phyloP scores from a whole-genome alignment of 2,113 vertebrate species.

The Prunella himalayana region DNA sequence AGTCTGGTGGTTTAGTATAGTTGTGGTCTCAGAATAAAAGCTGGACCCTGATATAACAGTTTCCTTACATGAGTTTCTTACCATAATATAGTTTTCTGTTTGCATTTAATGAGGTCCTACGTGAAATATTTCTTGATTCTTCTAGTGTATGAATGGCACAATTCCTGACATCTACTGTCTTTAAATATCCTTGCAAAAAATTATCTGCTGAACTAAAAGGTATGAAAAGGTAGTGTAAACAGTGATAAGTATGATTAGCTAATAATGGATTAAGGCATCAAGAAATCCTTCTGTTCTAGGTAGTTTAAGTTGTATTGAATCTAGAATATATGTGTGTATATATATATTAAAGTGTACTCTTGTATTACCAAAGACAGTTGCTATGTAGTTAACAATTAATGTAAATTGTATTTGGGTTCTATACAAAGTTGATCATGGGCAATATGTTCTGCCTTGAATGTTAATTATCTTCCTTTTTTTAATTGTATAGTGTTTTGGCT shows the following conservation, averaged over 20 bases:
- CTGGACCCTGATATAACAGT: not conserved
- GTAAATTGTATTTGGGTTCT: not conserved
- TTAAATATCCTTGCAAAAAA: not conserved
- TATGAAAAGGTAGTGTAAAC: not conserved
- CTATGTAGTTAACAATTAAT: not conserved
- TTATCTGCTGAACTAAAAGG: not conserved
- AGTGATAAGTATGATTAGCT: not conserved
- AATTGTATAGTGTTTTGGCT: conserved; percentile 77
- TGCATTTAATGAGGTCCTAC: not conserved
- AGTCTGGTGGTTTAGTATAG: not conserved
- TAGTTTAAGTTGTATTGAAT: not conserved
- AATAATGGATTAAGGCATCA: not conserved
- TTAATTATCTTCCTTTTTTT: not conserved
- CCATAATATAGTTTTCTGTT: not conserved
- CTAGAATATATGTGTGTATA: not conserved
- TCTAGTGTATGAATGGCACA: not conserved
- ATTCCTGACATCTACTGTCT: not conserved
- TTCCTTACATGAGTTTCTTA: not conserved
- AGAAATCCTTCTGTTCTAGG: not conserved
- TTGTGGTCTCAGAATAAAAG: not conserved
- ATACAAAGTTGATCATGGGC: not conserved
- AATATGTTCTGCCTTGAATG: not conserved
- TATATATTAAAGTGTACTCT: not conserved
- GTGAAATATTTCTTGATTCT: not conserved
- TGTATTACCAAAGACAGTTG: not conserved